Evolutionary conservation across 2,888 invertebrate genomes (phyloP), one percentile per base, ranked within the genome.

Genomic region (Lissonota sp.): DNA sequence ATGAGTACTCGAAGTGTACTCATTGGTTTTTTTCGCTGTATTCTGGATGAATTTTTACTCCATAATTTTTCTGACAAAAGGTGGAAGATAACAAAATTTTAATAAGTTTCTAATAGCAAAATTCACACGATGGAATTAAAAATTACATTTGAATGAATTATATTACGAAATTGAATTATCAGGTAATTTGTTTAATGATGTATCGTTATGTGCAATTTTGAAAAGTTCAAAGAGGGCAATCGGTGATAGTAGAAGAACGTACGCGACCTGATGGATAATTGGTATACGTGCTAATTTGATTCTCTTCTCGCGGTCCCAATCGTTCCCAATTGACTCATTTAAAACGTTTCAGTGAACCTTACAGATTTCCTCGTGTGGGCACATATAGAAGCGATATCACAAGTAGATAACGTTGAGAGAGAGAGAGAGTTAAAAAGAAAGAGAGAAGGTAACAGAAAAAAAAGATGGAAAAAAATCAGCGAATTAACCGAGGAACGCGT

Each of bases 271-370:
- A 74, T 70, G 69, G 86, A 86, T 88, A 87, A 88, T 89, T 88
- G 88, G 86, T 86, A 78, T 78, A 88, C 87, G 88, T 86, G 88
- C 88, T 90, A 90, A 90, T 90, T 90, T 86, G 88, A 88, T 90
- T 88, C 85, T 80, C 82, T 60, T 81, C 78, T 74, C 85, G 87
- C 86, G 85, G 86, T 86, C 67, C 46, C 86, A 86, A 88, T 87
- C 82, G 85, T 84, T 84, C 83, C 84, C 88, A 89, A 89, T 90
- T 90, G 90, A 88, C 87, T 86, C 85, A 86, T 86, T 87, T 86
- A 86, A 86, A 84, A 83, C 80, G 75, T 64, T 51, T 83, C 79
- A 79, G 74, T 79, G 78, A 75, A 74, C 58, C 46, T 57, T 78
- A 78, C 78, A 66, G 81, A 80, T 73, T 77, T 69, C 55, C 71